These are phyloP conservation scores for Notolabrus celidotus DNA, from an alignment of 2,797 vertebrate species.

Conservation along the genomic window DNA sequence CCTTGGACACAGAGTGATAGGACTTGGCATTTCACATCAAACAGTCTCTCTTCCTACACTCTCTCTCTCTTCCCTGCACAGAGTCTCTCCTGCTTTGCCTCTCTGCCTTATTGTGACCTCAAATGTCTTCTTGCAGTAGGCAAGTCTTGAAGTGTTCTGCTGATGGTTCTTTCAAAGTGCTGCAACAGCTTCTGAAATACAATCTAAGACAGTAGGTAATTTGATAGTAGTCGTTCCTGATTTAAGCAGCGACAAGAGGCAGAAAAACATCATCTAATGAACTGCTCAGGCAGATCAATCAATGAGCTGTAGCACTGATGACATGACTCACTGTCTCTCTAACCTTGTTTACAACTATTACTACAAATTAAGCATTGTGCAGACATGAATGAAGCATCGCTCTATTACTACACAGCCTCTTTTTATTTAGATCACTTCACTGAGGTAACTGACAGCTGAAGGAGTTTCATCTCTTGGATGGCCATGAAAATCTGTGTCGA, in stretches of 20 bases:
- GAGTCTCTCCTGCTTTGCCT: not conserved
- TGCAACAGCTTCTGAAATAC: not conserved
- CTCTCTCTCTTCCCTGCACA: not conserved
- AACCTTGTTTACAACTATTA: conserved; percentile 18
- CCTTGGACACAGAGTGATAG: conserved; percentile 1
- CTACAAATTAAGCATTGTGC: not conserved
- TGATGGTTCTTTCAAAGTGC: not conserved
- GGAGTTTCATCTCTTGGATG: not conserved
- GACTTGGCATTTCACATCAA: conserved; percentile 8
- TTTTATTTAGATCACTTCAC: conserved; percentile 7
- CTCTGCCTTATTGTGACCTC: not conserved
- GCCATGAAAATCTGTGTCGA: not conserved
- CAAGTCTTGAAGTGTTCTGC: not conserved
- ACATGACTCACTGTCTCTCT: conserved; percentile 10
- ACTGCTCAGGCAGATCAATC: conserved; percentile 2
- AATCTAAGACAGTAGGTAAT: not conserved
- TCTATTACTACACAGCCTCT: not conserved
- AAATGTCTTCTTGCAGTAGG: not conserved
- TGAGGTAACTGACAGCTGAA: not conserved
- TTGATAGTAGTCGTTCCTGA: conserved; percentile 1
- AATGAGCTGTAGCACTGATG: conserved; percentile 1
- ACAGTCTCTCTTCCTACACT: conserved; percentile 4
- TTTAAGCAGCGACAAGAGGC: conserved; percentile 4
- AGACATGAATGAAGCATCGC: not conserved
- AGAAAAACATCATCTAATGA: not conserved